Conservation (phyloP, 1,140 invertebrate genomes). For the Neelides sp. region DNA sequence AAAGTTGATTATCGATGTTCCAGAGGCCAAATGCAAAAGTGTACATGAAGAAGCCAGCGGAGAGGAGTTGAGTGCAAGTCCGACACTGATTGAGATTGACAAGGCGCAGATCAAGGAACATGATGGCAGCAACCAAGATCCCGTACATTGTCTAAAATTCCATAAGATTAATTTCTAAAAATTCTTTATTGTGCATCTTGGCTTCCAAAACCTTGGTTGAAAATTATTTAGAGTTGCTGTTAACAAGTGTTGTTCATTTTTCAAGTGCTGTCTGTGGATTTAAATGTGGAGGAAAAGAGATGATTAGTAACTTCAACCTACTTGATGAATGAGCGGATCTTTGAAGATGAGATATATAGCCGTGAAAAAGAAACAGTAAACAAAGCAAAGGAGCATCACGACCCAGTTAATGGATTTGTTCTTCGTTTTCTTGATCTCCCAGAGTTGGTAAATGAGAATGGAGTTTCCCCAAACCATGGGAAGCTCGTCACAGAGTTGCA, state of each 20-base stretch:
- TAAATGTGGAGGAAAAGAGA: neutral
- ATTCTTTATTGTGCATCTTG: too few species aligned
- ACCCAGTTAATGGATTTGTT: constrained; percentile 29
- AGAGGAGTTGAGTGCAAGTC: constrained; percentile 30
- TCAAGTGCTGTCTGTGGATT: too few species aligned
- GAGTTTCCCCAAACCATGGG: constrained; percentile 27
- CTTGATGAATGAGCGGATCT: constrained; percentile 34
- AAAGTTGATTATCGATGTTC: constrained; percentile 38
- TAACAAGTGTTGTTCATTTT: too few species aligned
- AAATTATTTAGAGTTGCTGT: too few species aligned
- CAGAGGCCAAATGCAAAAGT: constrained; percentile 36
- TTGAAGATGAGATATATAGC: constrained; percentile 34
- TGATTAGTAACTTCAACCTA: constrained; percentile 3
- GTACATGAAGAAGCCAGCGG: constrained; percentile 33
- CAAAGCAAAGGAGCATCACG: constrained; percentile 28
- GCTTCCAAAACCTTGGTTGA: too few species aligned
- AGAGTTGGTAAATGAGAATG: constrained; percentile 29
- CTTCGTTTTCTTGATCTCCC: constrained; percentile 27
- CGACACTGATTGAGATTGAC: constrained; percentile 30
- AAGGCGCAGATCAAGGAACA: constrained; percentile 31
- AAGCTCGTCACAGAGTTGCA: constrained; percentile 41
- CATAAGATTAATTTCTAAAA: too few species aligned
- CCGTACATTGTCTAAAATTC: constrained; percentile 34
- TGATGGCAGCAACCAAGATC: constrained; percentile 33
- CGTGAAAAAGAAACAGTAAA: constrained; percentile 34